Evolutionary conservation across 2,113 vertebrate genomes (phyloP).

Genomic region (Melierax canorus): DNA sequence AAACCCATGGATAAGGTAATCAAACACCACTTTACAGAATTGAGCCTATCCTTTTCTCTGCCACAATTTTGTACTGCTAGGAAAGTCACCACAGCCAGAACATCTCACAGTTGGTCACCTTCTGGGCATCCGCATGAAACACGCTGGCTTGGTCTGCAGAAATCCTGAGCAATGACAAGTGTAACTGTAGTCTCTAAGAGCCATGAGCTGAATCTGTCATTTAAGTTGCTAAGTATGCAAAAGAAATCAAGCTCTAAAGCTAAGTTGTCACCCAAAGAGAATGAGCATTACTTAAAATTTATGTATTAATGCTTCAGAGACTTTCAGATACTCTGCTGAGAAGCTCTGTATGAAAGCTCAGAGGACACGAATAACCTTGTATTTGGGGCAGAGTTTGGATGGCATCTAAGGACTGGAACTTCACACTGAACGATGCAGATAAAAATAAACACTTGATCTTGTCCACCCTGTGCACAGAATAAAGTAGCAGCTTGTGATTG

Average conservation of each 20-base stretch:
- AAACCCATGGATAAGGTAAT: background rate
- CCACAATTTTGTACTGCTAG: background rate
- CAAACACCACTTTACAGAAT: background rate
- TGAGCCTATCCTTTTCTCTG: background rate
- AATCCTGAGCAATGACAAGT: background rate
- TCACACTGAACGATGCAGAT: background rate
- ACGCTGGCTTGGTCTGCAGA: background rate
- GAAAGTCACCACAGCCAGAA: background rate
- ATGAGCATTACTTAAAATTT: constrained; percentile 23
- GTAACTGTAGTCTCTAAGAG: background rate
- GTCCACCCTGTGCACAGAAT: constrained; percentile 5
- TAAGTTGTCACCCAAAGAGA: constrained; percentile 30
- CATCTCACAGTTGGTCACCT: background rate
- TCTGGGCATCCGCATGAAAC: background rate
- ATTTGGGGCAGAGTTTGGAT: background rate
- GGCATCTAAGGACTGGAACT: constrained; percentile 8
- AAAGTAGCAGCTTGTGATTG: background rate
- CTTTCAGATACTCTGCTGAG: constrained; percentile 12
- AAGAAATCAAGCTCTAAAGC: constrained; percentile 31
- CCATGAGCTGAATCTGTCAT: constrained; percentile 14
- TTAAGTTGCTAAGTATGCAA: constrained; percentile 3
- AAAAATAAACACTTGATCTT: constrained; percentile 48
- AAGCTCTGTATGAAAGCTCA: constrained; percentile 6
- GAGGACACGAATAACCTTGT: constrained; percentile 29
- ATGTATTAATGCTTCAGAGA: background rate